These are phyloP conservation scores for Cataglyphis rosenhaueri DNA, from an alignment of 2,888 invertebrate genomes.

Conservation along the genomic window DNA sequence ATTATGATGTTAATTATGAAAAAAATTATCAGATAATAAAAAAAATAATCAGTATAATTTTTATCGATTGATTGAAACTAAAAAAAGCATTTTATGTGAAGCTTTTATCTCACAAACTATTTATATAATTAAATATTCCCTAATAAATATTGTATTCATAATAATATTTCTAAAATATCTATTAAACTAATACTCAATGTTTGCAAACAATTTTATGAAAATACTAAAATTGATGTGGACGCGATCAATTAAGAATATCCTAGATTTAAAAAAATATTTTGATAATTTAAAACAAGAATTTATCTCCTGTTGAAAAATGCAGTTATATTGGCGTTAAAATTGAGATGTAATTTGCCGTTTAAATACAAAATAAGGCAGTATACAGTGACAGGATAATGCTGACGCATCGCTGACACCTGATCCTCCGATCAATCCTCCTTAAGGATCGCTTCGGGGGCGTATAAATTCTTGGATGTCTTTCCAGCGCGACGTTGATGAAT, in stretches of 20 bases:
- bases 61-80: neutral
- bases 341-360: conserved; percentile 44
- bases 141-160: conserved; percentile 8
- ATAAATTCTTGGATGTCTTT: conserved; percentile 51
- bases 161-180: neutral
- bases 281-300: neutral
- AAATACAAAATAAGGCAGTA: conserved; percentile 41
- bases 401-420: conserved; percentile 50
- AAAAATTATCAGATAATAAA: neutral
- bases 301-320: neutral
- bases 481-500: conserved; percentile 49
- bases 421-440: conserved; percentile 56
- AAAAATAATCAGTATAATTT: neutral
- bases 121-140: conserved; percentile 1
- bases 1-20: neutral
- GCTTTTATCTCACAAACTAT: neutral
- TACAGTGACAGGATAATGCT: conserved; percentile 39
- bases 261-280: neutral
- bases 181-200: neutral
- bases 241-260: neutral
- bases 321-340: neutral
- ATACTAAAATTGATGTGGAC: neutral
- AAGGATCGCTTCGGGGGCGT: conserved; percentile 43
- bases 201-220: neutral
- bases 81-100: neutral